A percentile compares a stretch with the other conserved stretches of the same genome.
These are phyloP conservation scores for Euphydryas editha DNA, from an alignment of 2,888 invertebrate genomes.

Conservation along the genomic window DNA sequence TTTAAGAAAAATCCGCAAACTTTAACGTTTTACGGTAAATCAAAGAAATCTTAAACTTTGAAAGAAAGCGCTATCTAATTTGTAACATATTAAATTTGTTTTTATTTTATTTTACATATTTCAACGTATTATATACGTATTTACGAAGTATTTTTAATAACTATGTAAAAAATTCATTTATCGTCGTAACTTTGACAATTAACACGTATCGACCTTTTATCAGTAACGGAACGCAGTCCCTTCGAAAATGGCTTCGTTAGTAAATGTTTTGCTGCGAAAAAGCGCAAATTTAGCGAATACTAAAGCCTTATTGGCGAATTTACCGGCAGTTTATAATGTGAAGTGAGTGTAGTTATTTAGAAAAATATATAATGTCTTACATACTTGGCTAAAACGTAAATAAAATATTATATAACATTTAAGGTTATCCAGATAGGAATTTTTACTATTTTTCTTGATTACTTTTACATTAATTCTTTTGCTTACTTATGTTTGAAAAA, in stretches of 20 bases:
- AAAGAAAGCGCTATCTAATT: no score
- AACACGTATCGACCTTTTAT: not conserved
- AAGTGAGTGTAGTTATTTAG: conserved; percentile 69
- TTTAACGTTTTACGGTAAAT: conserved; percentile 12
- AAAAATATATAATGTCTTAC: conserved; percentile 32
- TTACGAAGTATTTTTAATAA: no score
- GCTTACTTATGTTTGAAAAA: not conserved
- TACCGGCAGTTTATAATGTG: conserved; percentile 76
- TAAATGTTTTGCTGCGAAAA: conserved; percentile 84
- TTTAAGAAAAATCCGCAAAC: conserved; percentile 1
- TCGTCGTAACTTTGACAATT: not conserved
- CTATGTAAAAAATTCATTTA: no score
- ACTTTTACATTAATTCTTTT: not conserved
- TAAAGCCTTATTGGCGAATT: conserved; percentile 72
- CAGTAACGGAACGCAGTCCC: conserved; percentile 56
- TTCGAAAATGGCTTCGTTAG: conserved; percentile 76
- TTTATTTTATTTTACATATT: no score
- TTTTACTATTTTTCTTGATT: conserved; percentile 21
- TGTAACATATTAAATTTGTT: no score
- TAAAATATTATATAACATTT: conserved; percentile 74
- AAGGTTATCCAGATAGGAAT: conserved; percentile 59
- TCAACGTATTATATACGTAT: no score
- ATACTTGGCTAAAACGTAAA: conserved; percentile 39
- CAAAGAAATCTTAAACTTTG: no score
- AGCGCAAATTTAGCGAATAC: conserved; percentile 71